Percentiles rank a stretch among this genome's conserved stretches.
Conservation (phyloP, 2,113 vertebrate species). For the Acrocephalus arundinaceus region DNA sequence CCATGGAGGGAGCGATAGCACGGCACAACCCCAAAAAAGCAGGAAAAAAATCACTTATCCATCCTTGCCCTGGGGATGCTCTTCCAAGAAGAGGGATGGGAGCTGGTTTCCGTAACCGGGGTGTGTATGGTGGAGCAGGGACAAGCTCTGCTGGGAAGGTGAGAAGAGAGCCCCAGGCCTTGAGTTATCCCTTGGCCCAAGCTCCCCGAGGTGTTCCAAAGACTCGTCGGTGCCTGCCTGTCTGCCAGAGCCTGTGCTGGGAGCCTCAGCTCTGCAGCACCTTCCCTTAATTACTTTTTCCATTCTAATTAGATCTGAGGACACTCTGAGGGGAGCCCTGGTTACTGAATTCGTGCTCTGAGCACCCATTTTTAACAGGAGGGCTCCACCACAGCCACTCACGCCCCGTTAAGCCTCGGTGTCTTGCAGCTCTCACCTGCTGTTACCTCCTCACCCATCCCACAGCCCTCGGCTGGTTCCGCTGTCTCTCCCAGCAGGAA, state of each 20-base stretch:
- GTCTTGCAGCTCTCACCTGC: background rate
- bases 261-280: slow-evolving; percentile 27
- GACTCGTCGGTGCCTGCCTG: background rate
- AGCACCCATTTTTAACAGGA: background rate
- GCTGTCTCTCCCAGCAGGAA: slow-evolving; percentile 20
- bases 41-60: background rate
- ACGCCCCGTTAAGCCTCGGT: background rate
- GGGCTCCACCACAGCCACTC: background rate
- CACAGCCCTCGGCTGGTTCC: background rate
- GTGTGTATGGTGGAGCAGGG: accelerated
- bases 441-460: background rate
- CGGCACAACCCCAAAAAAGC: background rate
- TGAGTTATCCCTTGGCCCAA: background rate
- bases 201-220: background rate
- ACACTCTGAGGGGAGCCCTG: background rate
- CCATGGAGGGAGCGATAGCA: background rate
- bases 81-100: background rate
- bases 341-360: background rate
- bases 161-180: background rate
- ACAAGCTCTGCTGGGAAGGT: background rate
- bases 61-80: background rate
- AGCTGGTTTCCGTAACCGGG: accelerated
- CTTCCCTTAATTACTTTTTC: slow-evolving; percentile 56
- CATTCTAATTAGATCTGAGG: slow-evolving; percentile 10
- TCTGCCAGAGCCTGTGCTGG: background rate